phyloP scores from a whole-genome alignment of 2,888 invertebrate genomes.

The Tethea ocularis region DNA sequence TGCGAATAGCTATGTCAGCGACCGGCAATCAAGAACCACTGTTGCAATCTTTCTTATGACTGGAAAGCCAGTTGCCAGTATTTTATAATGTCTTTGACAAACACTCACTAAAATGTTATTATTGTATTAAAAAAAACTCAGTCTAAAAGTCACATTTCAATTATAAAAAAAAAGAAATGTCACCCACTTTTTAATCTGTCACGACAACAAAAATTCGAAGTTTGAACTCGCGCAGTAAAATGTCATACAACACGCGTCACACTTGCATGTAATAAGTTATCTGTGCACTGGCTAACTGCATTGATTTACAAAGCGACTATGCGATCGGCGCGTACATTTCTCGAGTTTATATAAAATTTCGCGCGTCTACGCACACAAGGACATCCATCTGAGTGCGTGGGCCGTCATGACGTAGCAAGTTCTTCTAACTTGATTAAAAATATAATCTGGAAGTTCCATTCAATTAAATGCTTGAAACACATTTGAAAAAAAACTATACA shows the following conservation, averaged over 20 bases:
- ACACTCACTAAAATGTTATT: background rate
- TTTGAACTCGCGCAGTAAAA: conserved; percentile 9
- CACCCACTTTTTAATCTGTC: conserved; percentile 1
- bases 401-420: conserved; percentile 22
- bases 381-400: conserved; percentile 10
- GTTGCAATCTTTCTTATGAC: background rate
- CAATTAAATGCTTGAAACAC: too few relatives aligned
- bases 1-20: conserved; percentile 15
- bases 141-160: conserved; percentile 5
- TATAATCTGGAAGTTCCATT: background rate
- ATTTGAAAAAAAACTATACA: too few relatives aligned
- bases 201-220: background rate
- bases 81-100: background rate
- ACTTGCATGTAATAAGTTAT: conserved; percentile 15
- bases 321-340: conserved; percentile 21
- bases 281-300: conserved; percentile 29
- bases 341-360: conserved; percentile 47
- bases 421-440: conserved; percentile 27
- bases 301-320: conserved; percentile 28
- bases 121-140: background rate
- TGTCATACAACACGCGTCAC: background rate
- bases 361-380: conserved; percentile 30
- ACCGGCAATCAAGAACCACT: background rate
- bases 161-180: background rate
- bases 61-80: background rate